phyloP scores from a whole-genome alignment of 2,113 vertebrate species.

The Boleophthalmus pectinirostris region DNA sequence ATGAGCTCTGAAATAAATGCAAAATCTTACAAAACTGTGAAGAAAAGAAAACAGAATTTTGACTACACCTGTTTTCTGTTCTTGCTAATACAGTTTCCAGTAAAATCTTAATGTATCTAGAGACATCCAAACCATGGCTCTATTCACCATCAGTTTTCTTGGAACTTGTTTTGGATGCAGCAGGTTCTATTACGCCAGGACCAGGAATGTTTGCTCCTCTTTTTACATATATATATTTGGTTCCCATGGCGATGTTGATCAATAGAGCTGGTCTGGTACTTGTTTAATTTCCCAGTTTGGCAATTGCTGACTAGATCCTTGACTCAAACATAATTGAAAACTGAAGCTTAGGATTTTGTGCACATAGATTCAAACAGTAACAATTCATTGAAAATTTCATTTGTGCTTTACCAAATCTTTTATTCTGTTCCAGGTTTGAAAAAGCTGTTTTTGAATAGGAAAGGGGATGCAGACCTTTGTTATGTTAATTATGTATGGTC shows the following conservation, averaged over 20 bases:
- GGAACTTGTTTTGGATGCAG: constrained; percentile 21
- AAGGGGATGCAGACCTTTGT: constrained; percentile 51
- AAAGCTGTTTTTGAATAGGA: constrained; percentile 34
- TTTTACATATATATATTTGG: not conserved
- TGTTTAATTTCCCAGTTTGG: constrained; percentile 41
- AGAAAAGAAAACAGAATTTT: not conserved
- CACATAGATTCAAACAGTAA: constrained; percentile 37
- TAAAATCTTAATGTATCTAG: not conserved
- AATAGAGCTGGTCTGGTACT: constrained; percentile 34
- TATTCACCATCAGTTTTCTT: not conserved
- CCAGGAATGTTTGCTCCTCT: constrained; percentile 22
- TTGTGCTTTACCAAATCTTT: constrained; percentile 26
- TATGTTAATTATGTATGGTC: constrained; percentile 62
- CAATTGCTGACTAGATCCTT: constrained; percentile 10
- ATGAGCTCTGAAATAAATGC: not conserved
- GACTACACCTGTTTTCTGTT: not conserved
- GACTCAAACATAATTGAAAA: constrained; percentile 43
- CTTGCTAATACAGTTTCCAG: not conserved
- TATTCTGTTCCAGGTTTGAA: constrained; percentile 11
- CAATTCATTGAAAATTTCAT: constrained; percentile 35
- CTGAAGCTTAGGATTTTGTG: constrained; percentile 39
- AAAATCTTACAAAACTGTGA: not conserved
- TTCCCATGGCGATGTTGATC: constrained; percentile 34
- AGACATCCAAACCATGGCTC: not conserved
- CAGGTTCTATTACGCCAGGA: constrained; percentile 47